Evolutionary conservation across 1,140 invertebrate species (phyloP).

Genomic region (Drosophila sulfurigaster): DNA sequence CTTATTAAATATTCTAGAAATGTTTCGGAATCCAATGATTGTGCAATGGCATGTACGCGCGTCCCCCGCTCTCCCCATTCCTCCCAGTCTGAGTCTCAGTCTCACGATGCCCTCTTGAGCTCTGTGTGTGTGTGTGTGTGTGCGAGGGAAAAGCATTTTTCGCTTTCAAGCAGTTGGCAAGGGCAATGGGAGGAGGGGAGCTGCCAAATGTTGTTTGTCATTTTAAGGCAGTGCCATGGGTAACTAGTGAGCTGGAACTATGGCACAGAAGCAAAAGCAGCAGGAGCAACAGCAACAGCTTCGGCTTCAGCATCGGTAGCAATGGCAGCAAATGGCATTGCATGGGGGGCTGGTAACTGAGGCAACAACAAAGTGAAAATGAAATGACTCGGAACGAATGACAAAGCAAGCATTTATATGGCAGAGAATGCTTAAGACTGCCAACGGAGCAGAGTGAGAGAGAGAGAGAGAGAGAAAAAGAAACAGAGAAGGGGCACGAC

Average conservation of each 20-base stretch:
- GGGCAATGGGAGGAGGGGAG: constrained; percentile 21
- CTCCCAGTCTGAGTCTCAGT: not conserved
- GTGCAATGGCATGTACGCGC: constrained; percentile 82
- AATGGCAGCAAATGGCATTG: constrained; percentile 39
- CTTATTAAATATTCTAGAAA: constrained; percentile 84
- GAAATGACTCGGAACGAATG: constrained; percentile 83
- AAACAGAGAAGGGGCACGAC: constrained; percentile 14
- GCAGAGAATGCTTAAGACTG: constrained; percentile 57
- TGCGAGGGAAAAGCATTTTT: constrained; percentile 67
- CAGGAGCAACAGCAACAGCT: constrained; percentile 26
- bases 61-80: constrained; percentile 6
- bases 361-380: constrained; percentile 82
- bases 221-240: constrained; percentile 78
- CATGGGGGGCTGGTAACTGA: constrained; percentile 42
- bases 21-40: constrained; percentile 84
- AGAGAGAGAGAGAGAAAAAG: constrained; percentile 10
- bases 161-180: constrained; percentile 56
- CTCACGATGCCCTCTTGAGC: not conserved
- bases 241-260: constrained; percentile 82
- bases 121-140: constrained; percentile 13
- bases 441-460: constrained; percentile 1
- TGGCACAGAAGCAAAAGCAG: constrained; percentile 48
- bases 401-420: constrained; percentile 79
- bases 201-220: constrained; percentile 80
- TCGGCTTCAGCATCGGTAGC: constrained; percentile 1